A percentile compares a stretch with the other conserved stretches of the same genome.
Conservation (phyloP, 2,888 invertebrate species). For the Stratiomys singularior region DNA sequence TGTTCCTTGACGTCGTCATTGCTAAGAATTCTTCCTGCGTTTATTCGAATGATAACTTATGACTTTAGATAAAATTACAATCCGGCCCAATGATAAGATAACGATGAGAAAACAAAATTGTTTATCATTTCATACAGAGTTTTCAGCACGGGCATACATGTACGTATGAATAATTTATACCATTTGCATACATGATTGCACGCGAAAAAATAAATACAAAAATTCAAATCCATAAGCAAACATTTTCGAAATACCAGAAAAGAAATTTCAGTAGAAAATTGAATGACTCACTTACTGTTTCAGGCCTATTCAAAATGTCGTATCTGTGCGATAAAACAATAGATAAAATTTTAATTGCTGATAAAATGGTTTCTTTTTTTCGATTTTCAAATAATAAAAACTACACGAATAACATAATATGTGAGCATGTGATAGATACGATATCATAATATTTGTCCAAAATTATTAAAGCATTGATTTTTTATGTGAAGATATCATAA, state of each 20-base stretch:
- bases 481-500: too few relatives aligned
- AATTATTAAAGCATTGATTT: too few relatives aligned
- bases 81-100: not conserved
- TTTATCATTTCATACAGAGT: slow-evolving; percentile 5
- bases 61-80: slow-evolving; percentile 3
- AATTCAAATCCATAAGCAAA: not conserved
- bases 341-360: not conserved
- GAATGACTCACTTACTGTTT: not conserved
- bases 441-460: not conserved
- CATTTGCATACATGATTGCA: not conserved
- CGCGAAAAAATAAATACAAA: too few relatives aligned
- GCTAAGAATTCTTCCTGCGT: too few relatives aligned
- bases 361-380: not conserved
- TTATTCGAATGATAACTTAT: not conserved
- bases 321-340: not conserved
- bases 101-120: not conserved
- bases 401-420: too few relatives aligned
- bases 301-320: too few relatives aligned
- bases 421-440: not conserved
- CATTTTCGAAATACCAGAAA: not conserved
- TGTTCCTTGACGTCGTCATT: too few relatives aligned
- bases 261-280: not conserved
- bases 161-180: too few relatives aligned
- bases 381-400: too few relatives aligned
- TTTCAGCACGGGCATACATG: not conserved